Conservation (phyloP, 2,888 invertebrate species). For the Aelia acuminata region DNA sequence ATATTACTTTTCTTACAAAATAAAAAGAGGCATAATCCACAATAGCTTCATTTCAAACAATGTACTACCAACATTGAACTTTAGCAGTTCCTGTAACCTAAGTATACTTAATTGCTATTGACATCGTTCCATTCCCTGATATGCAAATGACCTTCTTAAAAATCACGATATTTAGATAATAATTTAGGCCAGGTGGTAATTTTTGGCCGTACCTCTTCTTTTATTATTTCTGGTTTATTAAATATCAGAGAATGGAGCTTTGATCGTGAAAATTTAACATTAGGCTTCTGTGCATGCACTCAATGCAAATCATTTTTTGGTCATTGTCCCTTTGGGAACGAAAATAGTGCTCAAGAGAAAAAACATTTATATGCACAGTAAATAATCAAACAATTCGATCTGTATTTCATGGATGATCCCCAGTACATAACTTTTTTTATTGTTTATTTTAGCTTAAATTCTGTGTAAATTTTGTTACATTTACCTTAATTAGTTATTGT, state of each 20-base stretch:
- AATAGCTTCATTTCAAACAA: not conserved
- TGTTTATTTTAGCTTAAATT: not conserved
- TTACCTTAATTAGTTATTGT: not conserved
- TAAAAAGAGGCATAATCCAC: not conserved
- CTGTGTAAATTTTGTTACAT: not conserved
- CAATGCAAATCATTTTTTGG: not conserved
- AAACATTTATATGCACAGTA: not conserved
- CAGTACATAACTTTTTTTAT: not conserved
- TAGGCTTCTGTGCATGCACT: not conserved
- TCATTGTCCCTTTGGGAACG: not conserved
- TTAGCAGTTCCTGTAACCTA: constrained; percentile 1
- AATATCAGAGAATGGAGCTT: not conserved
- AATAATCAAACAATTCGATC: not conserved
- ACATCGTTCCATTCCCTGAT: not conserved
- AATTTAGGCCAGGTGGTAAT: not conserved
- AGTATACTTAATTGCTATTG: constrained; percentile 9
- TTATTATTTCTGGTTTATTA: not conserved
- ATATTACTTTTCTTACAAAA: too few species aligned
- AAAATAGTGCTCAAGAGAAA: not conserved
- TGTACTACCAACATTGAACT: constrained; percentile 4
- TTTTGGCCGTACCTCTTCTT: not conserved
- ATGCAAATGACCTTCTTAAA: not conserved
- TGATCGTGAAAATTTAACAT: not conserved
- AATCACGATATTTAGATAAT: not conserved
- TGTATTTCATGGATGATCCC: not conserved